Conservation (phyloP, 1,140 invertebrate species). For the Platyura marginata region DNA sequence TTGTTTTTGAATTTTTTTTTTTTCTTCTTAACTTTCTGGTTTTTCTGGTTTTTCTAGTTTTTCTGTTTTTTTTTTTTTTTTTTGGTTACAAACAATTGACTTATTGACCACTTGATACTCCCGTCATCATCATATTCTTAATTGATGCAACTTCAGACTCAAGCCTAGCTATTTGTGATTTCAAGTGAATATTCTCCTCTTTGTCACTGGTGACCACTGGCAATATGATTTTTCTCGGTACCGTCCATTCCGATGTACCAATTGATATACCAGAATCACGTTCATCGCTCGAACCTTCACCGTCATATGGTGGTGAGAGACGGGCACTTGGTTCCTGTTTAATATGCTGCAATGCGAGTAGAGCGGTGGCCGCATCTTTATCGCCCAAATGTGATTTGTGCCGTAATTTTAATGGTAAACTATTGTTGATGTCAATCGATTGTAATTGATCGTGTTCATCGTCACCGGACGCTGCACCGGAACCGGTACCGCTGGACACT, state of each 20-base stretch:
- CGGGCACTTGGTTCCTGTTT: slow-evolving; percentile 61
- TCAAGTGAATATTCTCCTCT: slow-evolving; percentile 51
- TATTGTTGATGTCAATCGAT: neutral
- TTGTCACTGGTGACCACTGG: slow-evolving; percentile 18
- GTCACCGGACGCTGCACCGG: slow-evolving; percentile 38
- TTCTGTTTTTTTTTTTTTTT: neutral
- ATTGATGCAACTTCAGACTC: slow-evolving; percentile 84
- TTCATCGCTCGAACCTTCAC: slow-evolving; percentile 70
- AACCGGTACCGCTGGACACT: slow-evolving; percentile 47
- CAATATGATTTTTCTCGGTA: slow-evolving; percentile 14
- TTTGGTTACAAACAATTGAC: neutral
- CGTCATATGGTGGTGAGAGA: slow-evolving; percentile 58
- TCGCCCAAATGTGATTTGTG: slow-evolving; percentile 83
- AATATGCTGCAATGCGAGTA: slow-evolving; percentile 59
- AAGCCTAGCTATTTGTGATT: slow-evolving; percentile 67
- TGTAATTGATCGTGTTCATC: neutral
- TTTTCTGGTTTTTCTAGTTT: neutral
- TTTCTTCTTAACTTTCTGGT: too few species aligned
- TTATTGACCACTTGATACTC: neutral
- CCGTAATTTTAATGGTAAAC: slow-evolving; percentile 67
- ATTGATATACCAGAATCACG: slow-evolving; percentile 73
- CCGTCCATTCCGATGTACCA: slow-evolving; percentile 41
- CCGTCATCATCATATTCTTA: slow-evolving; percentile 41
- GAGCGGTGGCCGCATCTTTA: slow-evolving; percentile 63
- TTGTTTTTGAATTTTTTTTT: too few species aligned